Percentiles rank a stretch among this genome's conserved stretches.
These are phyloP conservation scores for Acestrorhynchus altus DNA, from an alignment of 2,797 vertebrate species.

Conservation along the genomic window DNA sequence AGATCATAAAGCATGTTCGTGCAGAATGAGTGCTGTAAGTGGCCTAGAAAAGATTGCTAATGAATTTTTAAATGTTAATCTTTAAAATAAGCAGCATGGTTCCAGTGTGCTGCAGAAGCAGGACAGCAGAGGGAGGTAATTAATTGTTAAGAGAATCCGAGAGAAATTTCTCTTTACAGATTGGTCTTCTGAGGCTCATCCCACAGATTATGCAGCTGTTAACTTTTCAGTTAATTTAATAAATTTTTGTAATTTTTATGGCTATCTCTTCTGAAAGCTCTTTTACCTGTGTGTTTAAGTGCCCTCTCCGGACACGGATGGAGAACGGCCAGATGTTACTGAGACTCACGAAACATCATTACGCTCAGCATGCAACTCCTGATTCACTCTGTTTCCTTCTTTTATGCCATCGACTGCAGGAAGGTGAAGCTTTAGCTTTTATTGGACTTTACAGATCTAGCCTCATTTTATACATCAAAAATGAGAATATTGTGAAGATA, in stretches of 20 bases:
- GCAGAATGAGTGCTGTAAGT: slow-evolving; percentile 67
- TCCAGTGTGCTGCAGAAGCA: slow-evolving; percentile 72
- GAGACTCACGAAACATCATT: slow-evolving; percentile 54
- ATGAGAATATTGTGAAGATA: too few species aligned
- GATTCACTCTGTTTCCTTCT: not conserved
- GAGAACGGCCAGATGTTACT: slow-evolving; percentile 73
- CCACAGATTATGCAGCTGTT: slow-evolving; percentile 84
- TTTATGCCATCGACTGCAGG: not conserved
- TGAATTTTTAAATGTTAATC: slow-evolving; percentile 79
- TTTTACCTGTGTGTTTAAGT: slow-evolving; percentile 62
- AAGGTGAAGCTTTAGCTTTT: not conserved
- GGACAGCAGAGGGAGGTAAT: slow-evolving; percentile 77
- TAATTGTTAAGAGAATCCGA: slow-evolving; percentile 77
- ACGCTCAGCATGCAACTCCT: not conserved
- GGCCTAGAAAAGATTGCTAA: slow-evolving; percentile 71
- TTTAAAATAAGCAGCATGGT: slow-evolving; percentile 77
- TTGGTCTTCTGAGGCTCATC: slow-evolving; percentile 80
- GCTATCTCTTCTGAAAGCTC: slow-evolving; percentile 45
- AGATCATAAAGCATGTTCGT: slow-evolving; percentile 72
- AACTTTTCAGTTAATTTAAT: slow-evolving; percentile 80
- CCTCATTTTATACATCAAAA: too few species aligned
- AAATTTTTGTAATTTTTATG: slow-evolving; percentile 68
- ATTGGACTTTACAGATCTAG: not conserved
- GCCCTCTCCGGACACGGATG: slow-evolving; percentile 62
- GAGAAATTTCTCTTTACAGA: slow-evolving; percentile 65